Conservation (phyloP, 2,888 invertebrate species). For the Acleris laterana region DNA sequence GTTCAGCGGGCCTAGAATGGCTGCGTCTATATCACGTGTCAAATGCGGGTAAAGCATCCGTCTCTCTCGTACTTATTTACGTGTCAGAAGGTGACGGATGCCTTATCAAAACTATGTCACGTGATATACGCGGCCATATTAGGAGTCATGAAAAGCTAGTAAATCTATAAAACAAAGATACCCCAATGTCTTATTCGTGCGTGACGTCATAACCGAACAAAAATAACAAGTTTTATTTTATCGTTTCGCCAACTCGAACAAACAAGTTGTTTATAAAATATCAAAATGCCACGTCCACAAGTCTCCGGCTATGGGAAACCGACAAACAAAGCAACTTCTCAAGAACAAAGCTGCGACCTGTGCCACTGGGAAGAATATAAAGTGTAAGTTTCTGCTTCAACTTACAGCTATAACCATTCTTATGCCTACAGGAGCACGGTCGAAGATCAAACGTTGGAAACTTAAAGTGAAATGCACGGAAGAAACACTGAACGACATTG, state of each 20-base stretch:
- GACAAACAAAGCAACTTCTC: constrained; percentile 65
- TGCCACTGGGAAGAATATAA: constrained; percentile 57
- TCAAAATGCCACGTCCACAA: constrained; percentile 56
- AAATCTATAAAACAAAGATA: no score
- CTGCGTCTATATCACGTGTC: no score
- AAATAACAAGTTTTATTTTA: constrained; percentile 29
- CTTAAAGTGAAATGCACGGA: constrained; percentile 22
- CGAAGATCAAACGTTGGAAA: background rate
- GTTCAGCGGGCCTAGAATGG: no score
- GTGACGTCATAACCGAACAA: constrained; percentile 11
- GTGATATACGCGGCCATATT: no score
- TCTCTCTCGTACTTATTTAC: no score
- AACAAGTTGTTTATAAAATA: constrained; percentile 60
- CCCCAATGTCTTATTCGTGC: background rate
- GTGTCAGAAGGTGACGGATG: no score
- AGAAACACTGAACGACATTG: constrained; percentile 47
- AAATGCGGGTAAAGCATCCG: no score
- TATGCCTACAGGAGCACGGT: background rate
- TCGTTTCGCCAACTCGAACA: constrained; percentile 42
- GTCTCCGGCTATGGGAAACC: constrained; percentile 51
- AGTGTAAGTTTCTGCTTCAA: constrained; percentile 38
- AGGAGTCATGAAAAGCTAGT: no score
- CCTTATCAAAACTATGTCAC: no score
- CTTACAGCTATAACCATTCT: background rate
- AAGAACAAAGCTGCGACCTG: constrained; percentile 63